Percentiles rank a stretch among this genome's conserved stretches.
Evolutionary conservation across 2,888 invertebrate species (phyloP).

Genomic region (Rhagium mordax): DNA sequence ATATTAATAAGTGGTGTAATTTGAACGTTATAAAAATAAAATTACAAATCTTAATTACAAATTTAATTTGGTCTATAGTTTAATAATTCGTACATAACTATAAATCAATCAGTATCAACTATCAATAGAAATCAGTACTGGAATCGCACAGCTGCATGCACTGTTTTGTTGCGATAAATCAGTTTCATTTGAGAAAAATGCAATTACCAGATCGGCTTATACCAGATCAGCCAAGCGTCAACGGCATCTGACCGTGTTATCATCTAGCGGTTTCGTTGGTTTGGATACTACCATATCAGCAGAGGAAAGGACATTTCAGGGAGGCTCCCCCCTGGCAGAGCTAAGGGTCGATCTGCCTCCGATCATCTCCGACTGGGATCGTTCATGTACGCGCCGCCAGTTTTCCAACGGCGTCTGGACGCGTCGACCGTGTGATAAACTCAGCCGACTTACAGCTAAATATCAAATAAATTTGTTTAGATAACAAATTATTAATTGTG

Average conservation of each 20-base stretch:
- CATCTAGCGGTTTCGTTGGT: slow-evolving; percentile 15
- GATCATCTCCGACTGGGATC: slow-evolving; percentile 48
- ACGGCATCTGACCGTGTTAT: slow-evolving; percentile 22
- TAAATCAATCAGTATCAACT: too few relatives aligned
- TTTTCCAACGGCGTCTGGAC: slow-evolving; percentile 50
- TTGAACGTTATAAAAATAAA: too few relatives aligned
- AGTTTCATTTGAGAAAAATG: slow-evolving; percentile 10
- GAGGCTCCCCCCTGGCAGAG: slow-evolving; percentile 49
- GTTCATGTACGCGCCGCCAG: slow-evolving; percentile 49
- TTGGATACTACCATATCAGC: slow-evolving; percentile 9
- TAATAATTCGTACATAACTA: too few relatives aligned
- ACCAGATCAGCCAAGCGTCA: background rate
- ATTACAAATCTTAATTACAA: too few relatives aligned
- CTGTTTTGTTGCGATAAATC: slow-evolving; percentile 1
- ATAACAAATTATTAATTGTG: slow-evolving; percentile 15
- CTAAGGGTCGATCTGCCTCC: slow-evolving; percentile 54
- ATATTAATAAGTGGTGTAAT: too few relatives aligned
- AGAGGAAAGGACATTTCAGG: slow-evolving; percentile 26
- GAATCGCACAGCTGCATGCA: background rate
- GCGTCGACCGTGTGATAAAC: slow-evolving; percentile 46
- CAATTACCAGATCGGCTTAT: slow-evolving; percentile 11
- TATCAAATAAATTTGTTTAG: slow-evolving; percentile 15
- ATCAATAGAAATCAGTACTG: background rate
- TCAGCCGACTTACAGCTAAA: slow-evolving; percentile 5
- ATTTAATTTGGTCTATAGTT: too few relatives aligned